Percentiles rank a stretch among this genome's conserved stretches.
Conservation (phyloP, 2,888 invertebrate genomes). For the Zaprionus lineosus region DNA sequence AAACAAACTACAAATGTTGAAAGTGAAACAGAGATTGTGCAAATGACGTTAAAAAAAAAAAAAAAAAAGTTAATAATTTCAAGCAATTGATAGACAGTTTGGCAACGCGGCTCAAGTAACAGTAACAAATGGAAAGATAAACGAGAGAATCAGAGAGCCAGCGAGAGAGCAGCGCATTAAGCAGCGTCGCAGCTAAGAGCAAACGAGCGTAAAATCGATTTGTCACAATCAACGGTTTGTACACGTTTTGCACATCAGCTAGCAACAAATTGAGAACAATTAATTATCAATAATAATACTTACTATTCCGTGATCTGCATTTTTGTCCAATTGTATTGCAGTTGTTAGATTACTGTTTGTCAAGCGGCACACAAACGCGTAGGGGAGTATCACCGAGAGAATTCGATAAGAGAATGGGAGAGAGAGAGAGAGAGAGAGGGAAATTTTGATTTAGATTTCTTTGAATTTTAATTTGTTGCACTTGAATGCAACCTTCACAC, state of each 20-base stretch:
- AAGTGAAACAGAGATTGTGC: too few relatives aligned
- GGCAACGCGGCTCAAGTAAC: conserved; percentile 48
- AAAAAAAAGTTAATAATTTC: conserved; percentile 32
- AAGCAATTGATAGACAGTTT: conserved; percentile 31
- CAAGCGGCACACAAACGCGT: conserved; percentile 11
- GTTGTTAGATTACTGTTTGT: conserved; percentile 41
- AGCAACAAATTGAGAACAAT: conserved; percentile 23
- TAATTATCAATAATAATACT: conserved; percentile 60
- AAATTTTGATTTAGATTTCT: conserved; percentile 44
- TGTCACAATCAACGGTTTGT: conserved; percentile 60
- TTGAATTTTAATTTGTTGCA: conserved; percentile 57
- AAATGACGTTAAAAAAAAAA: background rate
- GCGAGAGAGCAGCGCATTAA: conserved; percentile 19
- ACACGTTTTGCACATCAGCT: conserved; percentile 31
- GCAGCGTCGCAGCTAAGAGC: conserved; percentile 30
- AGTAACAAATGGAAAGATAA: conserved; percentile 18
- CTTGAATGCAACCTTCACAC: conserved; percentile 64
- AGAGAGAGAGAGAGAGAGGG: conserved; percentile 29
- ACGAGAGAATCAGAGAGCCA: conserved; percentile 6
- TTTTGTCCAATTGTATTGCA: conserved; percentile 57
- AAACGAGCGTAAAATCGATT: conserved; percentile 67
- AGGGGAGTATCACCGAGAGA: conserved; percentile 5
- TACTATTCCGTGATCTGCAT: conserved; percentile 81
- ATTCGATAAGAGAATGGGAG: background rate
- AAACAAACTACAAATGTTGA: background rate